Base-by-base conservation (phyloP, 2,113 vertebrate species). In the Chaetodon trifascialis region DNA sequence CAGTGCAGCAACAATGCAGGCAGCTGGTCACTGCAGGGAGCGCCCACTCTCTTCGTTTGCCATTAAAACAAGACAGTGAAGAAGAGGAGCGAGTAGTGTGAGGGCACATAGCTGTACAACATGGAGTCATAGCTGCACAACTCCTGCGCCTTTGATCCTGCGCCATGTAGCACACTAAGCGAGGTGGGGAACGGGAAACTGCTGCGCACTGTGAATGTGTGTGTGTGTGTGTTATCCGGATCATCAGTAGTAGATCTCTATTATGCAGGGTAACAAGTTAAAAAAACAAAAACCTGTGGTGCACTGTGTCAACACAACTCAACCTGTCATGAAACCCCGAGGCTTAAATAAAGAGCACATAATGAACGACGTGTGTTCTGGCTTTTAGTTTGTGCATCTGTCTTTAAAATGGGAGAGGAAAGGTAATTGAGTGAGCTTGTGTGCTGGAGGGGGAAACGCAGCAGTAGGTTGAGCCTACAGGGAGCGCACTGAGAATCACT, bases 341-440 rank as follows among this genome's bases (percentile, higher is more conserved):
- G 76, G 89, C 76, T 83, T 58, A 82, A 77, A 72, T 38, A 67
- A 63, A 66, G 76, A 84, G 30, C 58, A 60, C 81, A 71, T 81
- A 58, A 76, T 56, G 73, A 80, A 76, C 62, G 49, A 64, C 54
- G 56, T 15, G 71, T 66, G 67, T 47, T 34, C 69, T 47, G 21
- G 67, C 71, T 82, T 46, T 9, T 16, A 30, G 55, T 69, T 75
- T 54, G 55, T 65, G 72, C 85, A 73, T 79, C 77, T 84, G 82
- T 88, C 78, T 88, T 83, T 71, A 72, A 76, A 60, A 73, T 49
- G 34, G 74, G 58, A 67, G 63, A 8, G 73, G 17, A 68, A 25
- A 74, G 67, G 66, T 88, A 83, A 82, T 88, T 84, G 84, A 73
- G 78, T 71, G 71, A 70, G 76, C 66, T 83, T 23, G 36, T 55